These are phyloP conservation scores for Paratrypauchen microcephalus DNA, from an alignment of 2,797 vertebrate genomes.

Conservation along the genomic window DNA sequence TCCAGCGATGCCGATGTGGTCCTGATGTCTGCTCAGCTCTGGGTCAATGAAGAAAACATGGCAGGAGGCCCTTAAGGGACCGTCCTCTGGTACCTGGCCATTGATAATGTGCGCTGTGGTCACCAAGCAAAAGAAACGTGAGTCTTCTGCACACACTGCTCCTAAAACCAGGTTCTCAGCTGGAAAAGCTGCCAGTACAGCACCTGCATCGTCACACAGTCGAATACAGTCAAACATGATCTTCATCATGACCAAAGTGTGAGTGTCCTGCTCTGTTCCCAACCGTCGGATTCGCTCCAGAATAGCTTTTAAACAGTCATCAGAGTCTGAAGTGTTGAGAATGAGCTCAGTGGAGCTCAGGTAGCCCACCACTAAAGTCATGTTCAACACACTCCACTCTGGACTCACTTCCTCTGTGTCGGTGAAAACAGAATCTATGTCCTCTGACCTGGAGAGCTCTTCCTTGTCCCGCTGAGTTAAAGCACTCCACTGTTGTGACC, in stretches of 20 bases:
- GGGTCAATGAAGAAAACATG: conserved; percentile 98
- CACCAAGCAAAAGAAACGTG: conserved; percentile 91
- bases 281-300: conserved; percentile 88
- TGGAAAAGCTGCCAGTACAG: conserved; percentile 87
- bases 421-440: conserved; percentile 78
- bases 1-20: conserved; percentile 87
- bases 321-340: conserved; percentile 80
- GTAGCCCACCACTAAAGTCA: conserved; percentile 93
- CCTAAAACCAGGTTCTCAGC: conserved; percentile 93
- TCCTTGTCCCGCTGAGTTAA: conserved; percentile 62
- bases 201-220: conserved; percentile 86
- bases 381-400: conserved; percentile 86
- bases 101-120: conserved; percentile 85
- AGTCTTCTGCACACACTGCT: conserved; percentile 91
- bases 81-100: conserved; percentile 76
- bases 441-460: conserved; percentile 58
- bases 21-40: conserved; percentile 86
- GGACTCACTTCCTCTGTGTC: conserved; percentile 74
- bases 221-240: conserved; percentile 91
- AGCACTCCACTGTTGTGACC: conserved; percentile 69
- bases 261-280: conserved; percentile 90
- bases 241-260: conserved; percentile 92
- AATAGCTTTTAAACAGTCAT: conserved; percentile 88
- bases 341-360: conserved; percentile 92
- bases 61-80: conserved; percentile 85